Evolutionary conservation across 2,888 invertebrate species (phyloP).

Genomic region (Ectemnius continuus): DNA sequence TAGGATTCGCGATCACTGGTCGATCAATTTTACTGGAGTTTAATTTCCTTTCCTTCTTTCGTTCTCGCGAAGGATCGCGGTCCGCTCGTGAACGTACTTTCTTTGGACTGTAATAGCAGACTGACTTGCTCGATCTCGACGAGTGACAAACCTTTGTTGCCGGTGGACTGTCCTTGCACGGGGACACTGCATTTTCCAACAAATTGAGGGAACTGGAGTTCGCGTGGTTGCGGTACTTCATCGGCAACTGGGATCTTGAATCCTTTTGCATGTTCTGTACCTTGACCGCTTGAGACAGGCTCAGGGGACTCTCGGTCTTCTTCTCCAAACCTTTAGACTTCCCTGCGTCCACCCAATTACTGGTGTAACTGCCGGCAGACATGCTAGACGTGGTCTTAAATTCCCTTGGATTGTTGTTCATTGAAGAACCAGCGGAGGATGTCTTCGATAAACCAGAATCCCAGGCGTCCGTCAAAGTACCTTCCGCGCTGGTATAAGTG

Average conservation of each 20-base stretch:
- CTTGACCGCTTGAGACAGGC: slow-evolving; percentile 19
- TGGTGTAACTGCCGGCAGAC: neutral
- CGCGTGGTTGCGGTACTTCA: slow-evolving; percentile 31
- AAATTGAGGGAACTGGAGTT: slow-evolving; percentile 54
- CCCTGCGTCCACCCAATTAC: neutral
- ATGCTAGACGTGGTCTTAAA: neutral
- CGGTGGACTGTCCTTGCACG: slow-evolving; percentile 74
- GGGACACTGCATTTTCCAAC: slow-evolving; percentile 72
- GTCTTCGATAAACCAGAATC: slow-evolving; percentile 6
- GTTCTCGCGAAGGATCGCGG: slow-evolving; percentile 30
- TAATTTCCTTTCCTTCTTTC: slow-evolving; percentile 53
- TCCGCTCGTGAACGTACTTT: slow-evolving; percentile 67
- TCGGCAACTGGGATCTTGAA: slow-evolving; percentile 28
- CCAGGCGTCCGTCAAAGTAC: slow-evolving; percentile 2
- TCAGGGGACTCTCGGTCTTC: neutral
- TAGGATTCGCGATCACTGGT: neutral
- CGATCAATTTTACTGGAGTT: neutral
- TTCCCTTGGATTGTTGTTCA: neutral
- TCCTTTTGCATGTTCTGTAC: slow-evolving; percentile 31
- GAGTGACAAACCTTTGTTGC: slow-evolving; percentile 56
- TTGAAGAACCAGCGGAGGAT: neutral
- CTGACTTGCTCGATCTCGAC: slow-evolving; percentile 7
- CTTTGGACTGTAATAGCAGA: slow-evolving; percentile 69
- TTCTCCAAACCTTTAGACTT: slow-evolving; percentile 1
- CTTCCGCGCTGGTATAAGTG: slow-evolving; percentile 4